These are phyloP conservation scores for Drosophila heteroneura DNA, from an alignment of 2,888 invertebrate species.

Conservation along the genomic window DNA sequence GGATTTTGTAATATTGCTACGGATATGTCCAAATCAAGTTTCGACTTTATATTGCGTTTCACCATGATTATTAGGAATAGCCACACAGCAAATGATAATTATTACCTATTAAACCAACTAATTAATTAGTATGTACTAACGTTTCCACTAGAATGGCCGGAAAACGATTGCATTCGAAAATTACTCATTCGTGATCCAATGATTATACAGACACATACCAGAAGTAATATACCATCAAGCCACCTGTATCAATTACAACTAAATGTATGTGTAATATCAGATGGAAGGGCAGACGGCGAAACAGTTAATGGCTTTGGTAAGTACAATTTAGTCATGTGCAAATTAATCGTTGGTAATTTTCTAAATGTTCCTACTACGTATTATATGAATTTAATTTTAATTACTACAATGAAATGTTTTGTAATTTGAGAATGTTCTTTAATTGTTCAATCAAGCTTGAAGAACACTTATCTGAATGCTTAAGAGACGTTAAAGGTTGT, in stretches of 20 bases:
- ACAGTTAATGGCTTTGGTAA: not conserved
- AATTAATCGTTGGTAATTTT: too few relatives aligned
- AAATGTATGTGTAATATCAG: not conserved
- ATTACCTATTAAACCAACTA: slow-evolving; percentile 31
- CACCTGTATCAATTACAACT: slow-evolving; percentile 2
- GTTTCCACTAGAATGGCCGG: slow-evolving; percentile 18
- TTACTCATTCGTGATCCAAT: slow-evolving; percentile 32
- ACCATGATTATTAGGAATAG: slow-evolving; percentile 38
- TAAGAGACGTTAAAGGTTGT: not conserved
- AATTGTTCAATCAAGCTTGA: not conserved
- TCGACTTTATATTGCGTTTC: slow-evolving; percentile 12
- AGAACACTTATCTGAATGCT: not conserved
- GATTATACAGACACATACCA: slow-evolving; percentile 4
- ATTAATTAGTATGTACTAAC: slow-evolving; percentile 37
- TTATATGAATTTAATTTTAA: not conserved
- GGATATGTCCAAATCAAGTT: slow-evolving; percentile 11
- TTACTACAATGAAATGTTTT: not conserved
- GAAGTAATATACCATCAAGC: not conserved
- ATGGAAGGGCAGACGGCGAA: not conserved
- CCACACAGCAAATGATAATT: slow-evolving; percentile 14
- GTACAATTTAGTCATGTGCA: not conserved
- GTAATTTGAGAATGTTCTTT: not conserved
- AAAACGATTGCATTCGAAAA: slow-evolving; percentile 30
- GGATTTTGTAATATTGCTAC: not conserved
- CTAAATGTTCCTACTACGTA: not conserved